Percentiles rank a stretch among this genome's conserved stretches.
Evolutionary conservation across 64 coral and sea anemone species (phyloP).

Genomic region (Dendrophyllia cribrosa): DNA sequence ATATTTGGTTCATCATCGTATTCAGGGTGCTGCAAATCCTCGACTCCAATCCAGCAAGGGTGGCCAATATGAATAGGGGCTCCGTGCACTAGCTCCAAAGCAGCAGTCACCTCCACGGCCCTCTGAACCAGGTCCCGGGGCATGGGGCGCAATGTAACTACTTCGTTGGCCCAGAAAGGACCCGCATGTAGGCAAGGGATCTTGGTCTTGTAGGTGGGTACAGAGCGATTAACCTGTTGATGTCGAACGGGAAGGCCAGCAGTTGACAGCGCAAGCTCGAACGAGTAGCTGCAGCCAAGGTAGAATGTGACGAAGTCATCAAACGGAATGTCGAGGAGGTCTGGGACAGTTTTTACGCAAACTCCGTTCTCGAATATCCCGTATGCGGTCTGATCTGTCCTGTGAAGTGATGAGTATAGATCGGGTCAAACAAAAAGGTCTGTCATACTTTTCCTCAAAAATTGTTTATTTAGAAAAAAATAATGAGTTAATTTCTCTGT

Average conservation of each 20-base stretch:
- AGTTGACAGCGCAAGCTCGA: conserved; percentile 66
- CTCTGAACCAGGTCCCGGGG: conserved; percentile 41
- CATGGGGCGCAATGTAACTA: conserved; percentile 56
- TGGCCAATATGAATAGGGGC: conserved; percentile 70
- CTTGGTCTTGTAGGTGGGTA: conserved; percentile 52
- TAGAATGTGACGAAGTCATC: conserved; percentile 84
- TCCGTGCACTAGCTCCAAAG: conserved; percentile 65
- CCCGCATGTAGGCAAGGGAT: conserved; percentile 41
- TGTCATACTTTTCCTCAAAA: too few relatives aligned
- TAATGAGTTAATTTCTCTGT: too few relatives aligned
- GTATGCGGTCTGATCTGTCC: conserved; percentile 7
- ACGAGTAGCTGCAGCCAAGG: conserved; percentile 78
- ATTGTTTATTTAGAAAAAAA: too few relatives aligned
- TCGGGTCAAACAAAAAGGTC: too few relatives aligned
- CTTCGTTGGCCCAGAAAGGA: not conserved
- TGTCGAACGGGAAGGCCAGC: conserved; percentile 65
- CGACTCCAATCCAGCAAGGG: conserved; percentile 61
- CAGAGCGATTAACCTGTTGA: not conserved
- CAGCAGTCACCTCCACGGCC: conserved; percentile 54
- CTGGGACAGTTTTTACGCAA: not conserved
- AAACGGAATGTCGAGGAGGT: conserved; percentile 66
- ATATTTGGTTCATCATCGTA: conserved; percentile 45
- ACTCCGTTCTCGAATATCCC: conserved; percentile 7
- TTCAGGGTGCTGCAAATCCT: conserved; percentile 21
- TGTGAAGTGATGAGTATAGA: not conserved